Evolutionary conservation across 2,113 vertebrate species (phyloP), one percentile per base, ranked within the genome.

Genomic region (Chaetodon auriga): DNA sequence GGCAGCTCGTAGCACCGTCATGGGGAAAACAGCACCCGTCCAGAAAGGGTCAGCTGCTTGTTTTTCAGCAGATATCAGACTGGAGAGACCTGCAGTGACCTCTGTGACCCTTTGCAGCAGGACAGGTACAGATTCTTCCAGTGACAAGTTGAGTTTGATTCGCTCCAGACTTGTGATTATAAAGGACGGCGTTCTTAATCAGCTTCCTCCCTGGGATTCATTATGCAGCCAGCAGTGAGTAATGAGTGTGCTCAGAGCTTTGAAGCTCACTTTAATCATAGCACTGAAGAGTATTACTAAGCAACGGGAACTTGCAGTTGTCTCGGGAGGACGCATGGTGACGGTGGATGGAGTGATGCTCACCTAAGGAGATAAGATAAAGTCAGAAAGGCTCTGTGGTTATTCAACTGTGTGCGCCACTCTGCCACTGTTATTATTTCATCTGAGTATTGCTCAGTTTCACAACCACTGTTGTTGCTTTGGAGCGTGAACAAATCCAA

Each of bases 241-340:
- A 95, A 95, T 95, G 92, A 87, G 85, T 82, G 73, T 86, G 89
- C 92, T 89, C 89, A 85, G 92, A 94, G 95, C 95, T 96, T 96
- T 96, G 96, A 96, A 96, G 94, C 94, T 95, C 91, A 92, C 87
- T 87, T 90, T 95, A 90, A 95, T 95, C 94, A 95, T 76, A 80
- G 82, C 91, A 65, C 95, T 95, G 94, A 88, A 84, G 92, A 91
- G 55, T 60, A 95, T 95, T 95, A 93, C 96, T 94, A 96, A 95
- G 95, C 94, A 96, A 94, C 95, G 92, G 92, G 85, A 94, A 95
- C 89, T 93, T 84, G 85, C 89, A 86, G 89, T 90, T 81, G 87
- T 95, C 93, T 95, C 92, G 70, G 72, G 55, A 90, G 89, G 85
- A 75, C 8, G 66, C 57, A 36, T 46, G 78, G 81, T 80, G 86